Evolutionary conservation across 2,113 vertebrate genomes (phyloP).

Genomic region (Hippocampus barbouri): DNA sequence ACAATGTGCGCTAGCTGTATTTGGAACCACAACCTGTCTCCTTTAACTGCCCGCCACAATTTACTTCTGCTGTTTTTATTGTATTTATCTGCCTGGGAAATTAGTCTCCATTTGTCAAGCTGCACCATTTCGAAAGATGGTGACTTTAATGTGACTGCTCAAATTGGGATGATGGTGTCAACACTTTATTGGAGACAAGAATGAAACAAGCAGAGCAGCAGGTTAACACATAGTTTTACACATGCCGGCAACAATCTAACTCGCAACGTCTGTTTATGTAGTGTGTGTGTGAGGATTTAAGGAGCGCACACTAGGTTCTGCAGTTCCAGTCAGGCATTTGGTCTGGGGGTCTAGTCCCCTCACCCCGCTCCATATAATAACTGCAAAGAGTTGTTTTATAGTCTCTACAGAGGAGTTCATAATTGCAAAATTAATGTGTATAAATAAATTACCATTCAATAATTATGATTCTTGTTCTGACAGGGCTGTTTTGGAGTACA

Average conservation of each 20-base stretch:
- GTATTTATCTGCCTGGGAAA: neutral
- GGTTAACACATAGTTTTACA: neutral
- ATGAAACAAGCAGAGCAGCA: neutral
- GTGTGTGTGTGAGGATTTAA: neutral
- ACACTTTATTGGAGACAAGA: neutral
- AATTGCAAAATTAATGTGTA: neutral
- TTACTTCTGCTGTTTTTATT: slow-evolving; percentile 21
- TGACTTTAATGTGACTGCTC: neutral
- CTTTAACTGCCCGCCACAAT: slow-evolving; percentile 16
- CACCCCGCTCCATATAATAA: neutral
- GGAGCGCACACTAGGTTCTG: neutral
- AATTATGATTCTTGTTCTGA: neutral
- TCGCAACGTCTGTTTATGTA: neutral
- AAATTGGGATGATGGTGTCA: neutral
- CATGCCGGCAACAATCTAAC: neutral
- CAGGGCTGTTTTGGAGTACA: neutral
- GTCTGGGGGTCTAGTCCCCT: neutral
- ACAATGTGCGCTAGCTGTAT: slow-evolving; percentile 26
- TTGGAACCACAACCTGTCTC: slow-evolving; percentile 15
- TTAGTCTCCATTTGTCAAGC: neutral
- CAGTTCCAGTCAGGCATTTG: neutral
- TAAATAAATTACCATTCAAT: neutral
- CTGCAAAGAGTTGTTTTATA: neutral
- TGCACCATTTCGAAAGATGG: neutral
- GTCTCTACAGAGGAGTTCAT: neutral